phyloP scores from a whole-genome alignment of 2,797 vertebrate species.

The Gadopsis marmoratus region DNA sequence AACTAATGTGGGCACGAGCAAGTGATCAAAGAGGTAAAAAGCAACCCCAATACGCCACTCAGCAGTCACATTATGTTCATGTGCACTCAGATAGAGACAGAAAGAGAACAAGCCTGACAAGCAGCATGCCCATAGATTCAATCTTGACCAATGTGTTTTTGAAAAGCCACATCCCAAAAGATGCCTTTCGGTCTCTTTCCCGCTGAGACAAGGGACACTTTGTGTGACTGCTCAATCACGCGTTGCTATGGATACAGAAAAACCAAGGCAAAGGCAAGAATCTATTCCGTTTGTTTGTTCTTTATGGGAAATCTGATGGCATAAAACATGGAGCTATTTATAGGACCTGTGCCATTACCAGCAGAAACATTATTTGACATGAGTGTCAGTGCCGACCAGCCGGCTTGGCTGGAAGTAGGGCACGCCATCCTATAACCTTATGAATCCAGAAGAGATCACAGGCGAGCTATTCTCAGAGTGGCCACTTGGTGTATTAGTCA shows the following conservation, averaged over 20 bases:
- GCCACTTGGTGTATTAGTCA: conserved; percentile 45
- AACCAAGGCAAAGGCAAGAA: conserved; percentile 35
- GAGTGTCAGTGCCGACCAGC: conserved; percentile 21
- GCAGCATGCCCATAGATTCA: conserved; percentile 19
- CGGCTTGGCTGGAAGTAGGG: conserved; percentile 47
- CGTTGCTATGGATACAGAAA: conserved; percentile 79
- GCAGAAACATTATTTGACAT: conserved; percentile 53
- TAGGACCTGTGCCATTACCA: conserved; percentile 43
- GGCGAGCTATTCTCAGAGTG: conserved; percentile 41
- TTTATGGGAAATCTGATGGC: conserved; percentile 56
- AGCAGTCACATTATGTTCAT: conserved; percentile 28
- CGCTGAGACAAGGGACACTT: conserved; percentile 66
- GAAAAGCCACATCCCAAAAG: conserved; percentile 48
- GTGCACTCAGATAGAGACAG: conserved; percentile 15
- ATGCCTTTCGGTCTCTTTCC: conserved; percentile 44
- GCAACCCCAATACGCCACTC: conserved; percentile 31
- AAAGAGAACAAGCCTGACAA: conserved; percentile 13
- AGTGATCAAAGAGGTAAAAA: conserved; percentile 46
- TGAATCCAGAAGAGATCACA: conserved; percentile 35
- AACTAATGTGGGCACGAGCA: conserved; percentile 3
- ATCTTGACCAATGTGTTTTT: conserved; percentile 35
- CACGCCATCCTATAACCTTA: conserved; percentile 48
- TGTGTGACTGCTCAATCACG: conserved; percentile 52
- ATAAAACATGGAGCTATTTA: conserved; percentile 66
- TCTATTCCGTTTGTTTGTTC: conserved; percentile 61